These are phyloP conservation scores for Lacanobia wlatinum DNA, from an alignment of 2,888 invertebrate species.

Conservation along the genomic window DNA sequence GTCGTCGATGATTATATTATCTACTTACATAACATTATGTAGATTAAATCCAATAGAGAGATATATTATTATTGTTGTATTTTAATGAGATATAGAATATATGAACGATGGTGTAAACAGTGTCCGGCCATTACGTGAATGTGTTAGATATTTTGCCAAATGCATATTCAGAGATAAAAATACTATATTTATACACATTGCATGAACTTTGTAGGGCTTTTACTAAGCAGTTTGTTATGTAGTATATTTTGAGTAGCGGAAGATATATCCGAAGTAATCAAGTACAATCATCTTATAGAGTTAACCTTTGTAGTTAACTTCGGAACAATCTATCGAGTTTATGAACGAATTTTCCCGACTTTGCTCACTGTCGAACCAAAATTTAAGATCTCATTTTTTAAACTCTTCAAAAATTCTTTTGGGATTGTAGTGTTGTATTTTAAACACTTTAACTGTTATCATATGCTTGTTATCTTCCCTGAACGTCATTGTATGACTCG, in stretches of 20 bases:
- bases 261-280: conserved; percentile 78
- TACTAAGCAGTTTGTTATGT: conserved; percentile 75
- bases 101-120: conserved; percentile 82
- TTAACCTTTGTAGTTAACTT: conserved; percentile 74
- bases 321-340: conserved; percentile 81
- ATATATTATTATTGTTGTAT: conserved; percentile 89
- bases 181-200: conserved; percentile 78
- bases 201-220: conserved; percentile 80
- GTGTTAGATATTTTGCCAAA: conserved; percentile 83
- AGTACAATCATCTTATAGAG: conserved; percentile 85
- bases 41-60: conserved; percentile 87
- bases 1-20: conserved; percentile 84
- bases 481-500: conserved; percentile 54
- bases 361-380: conserved; percentile 88
- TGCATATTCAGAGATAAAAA: conserved; percentile 77
- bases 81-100: conserved; percentile 83
- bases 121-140: conserved; percentile 88
- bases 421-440: conserved; percentile 58
- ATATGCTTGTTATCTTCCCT: conserved; percentile 49
- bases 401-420: conserved; percentile 65
- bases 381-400: conserved; percentile 87
- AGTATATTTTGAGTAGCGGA: conserved; percentile 73
- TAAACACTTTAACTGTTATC: conserved; percentile 61
- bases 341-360: conserved; percentile 83
- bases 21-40: conserved; percentile 85